Evolutionary conservation across 30 jellyfish, hydroid and myxozoan genomes (phyloP).

Genomic region (Aurelia coerulea): DNA sequence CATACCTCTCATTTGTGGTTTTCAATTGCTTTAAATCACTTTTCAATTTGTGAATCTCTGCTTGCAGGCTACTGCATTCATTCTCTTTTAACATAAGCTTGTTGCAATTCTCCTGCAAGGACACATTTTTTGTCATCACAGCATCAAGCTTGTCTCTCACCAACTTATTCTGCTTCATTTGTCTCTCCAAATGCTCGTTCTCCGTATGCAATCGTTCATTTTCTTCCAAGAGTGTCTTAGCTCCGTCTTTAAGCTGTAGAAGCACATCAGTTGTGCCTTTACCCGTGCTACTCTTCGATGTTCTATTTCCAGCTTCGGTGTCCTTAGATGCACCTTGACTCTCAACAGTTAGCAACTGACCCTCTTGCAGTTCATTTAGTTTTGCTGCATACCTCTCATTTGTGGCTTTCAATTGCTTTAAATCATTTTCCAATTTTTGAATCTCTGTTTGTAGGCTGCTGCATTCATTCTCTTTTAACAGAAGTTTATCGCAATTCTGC

Average conservation of each 20-base stretch:
- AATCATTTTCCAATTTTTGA: no score
- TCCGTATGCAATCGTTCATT: conserved; percentile 10
- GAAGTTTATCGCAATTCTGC: no score
- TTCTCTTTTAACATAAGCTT: not conserved
- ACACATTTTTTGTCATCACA: no score
- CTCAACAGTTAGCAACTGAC: not conserved
- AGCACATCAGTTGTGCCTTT: not conserved
- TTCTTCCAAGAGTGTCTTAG: not conserved
- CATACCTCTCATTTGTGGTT: not conserved
- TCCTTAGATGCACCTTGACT: not conserved
- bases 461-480: no score
- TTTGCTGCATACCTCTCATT: no score
- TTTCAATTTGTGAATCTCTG: not conserved
- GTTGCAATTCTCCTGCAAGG: no score
- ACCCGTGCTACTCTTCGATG: not conserved
- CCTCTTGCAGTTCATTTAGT: not conserved
- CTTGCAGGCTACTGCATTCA: not conserved
- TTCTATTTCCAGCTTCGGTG: no score
- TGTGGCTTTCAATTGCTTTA: no score
- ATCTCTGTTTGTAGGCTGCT: no score
- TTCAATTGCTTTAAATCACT: not conserved
- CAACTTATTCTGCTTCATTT: not conserved
- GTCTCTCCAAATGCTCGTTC: not conserved
- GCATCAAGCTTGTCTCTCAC: no score
- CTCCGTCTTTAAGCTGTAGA: not conserved